phyloP scores from a whole-genome alignment of 2,888 invertebrate genomes.

The Cantharis flavilabris region DNA sequence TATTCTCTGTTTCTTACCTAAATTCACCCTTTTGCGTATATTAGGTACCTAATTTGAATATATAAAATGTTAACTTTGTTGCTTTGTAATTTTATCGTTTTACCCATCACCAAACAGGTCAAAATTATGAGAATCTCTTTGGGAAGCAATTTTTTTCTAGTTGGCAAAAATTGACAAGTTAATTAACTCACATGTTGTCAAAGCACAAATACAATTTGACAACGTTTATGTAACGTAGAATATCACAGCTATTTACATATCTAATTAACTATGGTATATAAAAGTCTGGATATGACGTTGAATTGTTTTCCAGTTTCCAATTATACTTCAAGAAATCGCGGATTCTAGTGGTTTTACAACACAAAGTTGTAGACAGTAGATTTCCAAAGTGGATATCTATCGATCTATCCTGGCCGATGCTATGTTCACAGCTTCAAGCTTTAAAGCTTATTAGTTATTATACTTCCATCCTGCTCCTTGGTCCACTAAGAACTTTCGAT shows the following conservation, averaged over 20 bases:
- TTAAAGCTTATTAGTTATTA: too few relatives aligned
- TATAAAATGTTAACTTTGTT: neutral
- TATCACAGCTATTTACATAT: neutral
- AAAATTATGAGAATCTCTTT: too few relatives aligned
- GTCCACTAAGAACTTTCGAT: too few relatives aligned
- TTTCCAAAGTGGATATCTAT: neutral
- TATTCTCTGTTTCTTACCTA: neutral
- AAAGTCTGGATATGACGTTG: neutral
- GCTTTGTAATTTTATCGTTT: neutral
- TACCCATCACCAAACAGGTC: neutral
- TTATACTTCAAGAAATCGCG: neutral
- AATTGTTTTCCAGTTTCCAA: neutral
- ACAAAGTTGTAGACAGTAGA: neutral
- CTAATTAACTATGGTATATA: neutral
- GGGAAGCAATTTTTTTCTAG: neutral
- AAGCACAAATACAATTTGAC: neutral
- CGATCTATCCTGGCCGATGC: too few relatives aligned
- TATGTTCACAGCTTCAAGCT: too few relatives aligned
- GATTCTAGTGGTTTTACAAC: too few relatives aligned
- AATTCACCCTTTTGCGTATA: neutral
- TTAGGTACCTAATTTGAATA: neutral
- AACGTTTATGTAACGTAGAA: neutral
- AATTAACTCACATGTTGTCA: neutral
- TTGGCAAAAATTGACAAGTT: neutral
- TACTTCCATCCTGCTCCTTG: too few relatives aligned